Base-by-base conservation (phyloP, 1,140 invertebrate genomes). In the Coptotermes formosanus region DNA sequence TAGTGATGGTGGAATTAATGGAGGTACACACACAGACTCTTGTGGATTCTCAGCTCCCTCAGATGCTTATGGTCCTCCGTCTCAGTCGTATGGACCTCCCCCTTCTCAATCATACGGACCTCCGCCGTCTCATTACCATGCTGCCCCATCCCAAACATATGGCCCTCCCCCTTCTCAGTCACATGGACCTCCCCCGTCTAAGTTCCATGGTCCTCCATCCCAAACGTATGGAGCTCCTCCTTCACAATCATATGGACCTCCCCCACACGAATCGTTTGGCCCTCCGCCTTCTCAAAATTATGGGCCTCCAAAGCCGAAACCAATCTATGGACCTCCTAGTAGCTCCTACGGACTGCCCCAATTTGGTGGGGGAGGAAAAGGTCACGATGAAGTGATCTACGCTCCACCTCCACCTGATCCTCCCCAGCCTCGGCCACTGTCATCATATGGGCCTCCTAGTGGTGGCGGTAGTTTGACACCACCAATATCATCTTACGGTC, bases 351-450 rank as follows among this genome's bases (percentile, higher is more conserved):
- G 45, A 25, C 82, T 52, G 55, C 86, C 86, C 9, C 84, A 45
- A 21, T 30, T 75, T 75, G 64, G 64, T 75, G 64, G 64, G 2
- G 64, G 64, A 75, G 64, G 64, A 8, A 25, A 75, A 11, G 64
- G 14, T 30, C 25, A 16, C 8, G 7, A 3, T 30, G 64, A 75
- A 9, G 64, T 44, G 38, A 55, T 86, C 25, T 92, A 92, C 87
- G 91, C 90, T 0, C 91, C 92, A 38, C 91, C 91, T 0, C 91
- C 91, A 86, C 90, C 91, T 86, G 89, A 89, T 85, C 89, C 89
- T 45, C 88, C 82, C 85, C 89, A 88, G 84, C 89, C 92, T 52
- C 89, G 82, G 69, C 89, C 88, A 14, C 86, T 87, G 19, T 87
- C 88, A 4, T 87, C 89, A 86, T 92, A 90, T 86, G 91, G 91